Conservation (phyloP, 1,140 invertebrate genomes). For the Solenopsis invicta region DNA sequence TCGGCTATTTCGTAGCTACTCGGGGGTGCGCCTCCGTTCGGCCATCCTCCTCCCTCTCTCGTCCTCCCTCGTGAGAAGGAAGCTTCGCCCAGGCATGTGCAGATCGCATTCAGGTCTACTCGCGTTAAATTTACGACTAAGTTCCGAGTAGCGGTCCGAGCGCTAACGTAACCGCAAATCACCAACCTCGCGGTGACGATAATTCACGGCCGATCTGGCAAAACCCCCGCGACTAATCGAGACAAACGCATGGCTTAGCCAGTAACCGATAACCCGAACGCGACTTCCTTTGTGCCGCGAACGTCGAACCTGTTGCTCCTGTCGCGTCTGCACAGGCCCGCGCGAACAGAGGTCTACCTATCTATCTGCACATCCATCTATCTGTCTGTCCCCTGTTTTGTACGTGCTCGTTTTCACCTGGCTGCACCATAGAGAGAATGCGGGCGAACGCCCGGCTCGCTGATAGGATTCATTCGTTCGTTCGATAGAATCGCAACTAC, state of each 20-base stretch:
- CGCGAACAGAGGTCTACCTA: constrained; percentile 1
- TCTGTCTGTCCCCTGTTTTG: constrained; percentile 44
- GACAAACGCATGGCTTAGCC: constrained; percentile 67
- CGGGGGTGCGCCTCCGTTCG: background rate
- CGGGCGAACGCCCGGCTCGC: constrained; percentile 4
- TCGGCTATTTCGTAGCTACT: constrained; percentile 25
- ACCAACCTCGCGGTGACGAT: constrained; percentile 43
- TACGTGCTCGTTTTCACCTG: constrained; percentile 69
- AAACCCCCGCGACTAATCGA: constrained; percentile 68
- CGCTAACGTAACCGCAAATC: constrained; percentile 32
- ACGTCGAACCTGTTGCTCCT: constrained; percentile 73
- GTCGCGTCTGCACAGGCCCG: constrained; percentile 42
- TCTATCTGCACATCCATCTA: background rate
- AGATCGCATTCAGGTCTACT: background rate
- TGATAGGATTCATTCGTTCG: constrained; percentile 30
- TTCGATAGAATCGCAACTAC: constrained; percentile 23
- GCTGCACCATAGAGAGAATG: constrained; percentile 53
- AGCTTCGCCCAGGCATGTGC: background rate
- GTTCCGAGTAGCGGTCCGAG: background rate
- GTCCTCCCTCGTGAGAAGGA: background rate
- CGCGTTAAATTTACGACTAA: constrained; percentile 44
- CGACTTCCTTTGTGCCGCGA: constrained; percentile 63
- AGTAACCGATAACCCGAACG: constrained; percentile 55
- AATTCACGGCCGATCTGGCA: constrained; percentile 64
- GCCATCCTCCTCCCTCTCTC: background rate